phyloP scores from a whole-genome alignment of 2,797 vertebrate species.

The Molossus alvarezi region DNA sequence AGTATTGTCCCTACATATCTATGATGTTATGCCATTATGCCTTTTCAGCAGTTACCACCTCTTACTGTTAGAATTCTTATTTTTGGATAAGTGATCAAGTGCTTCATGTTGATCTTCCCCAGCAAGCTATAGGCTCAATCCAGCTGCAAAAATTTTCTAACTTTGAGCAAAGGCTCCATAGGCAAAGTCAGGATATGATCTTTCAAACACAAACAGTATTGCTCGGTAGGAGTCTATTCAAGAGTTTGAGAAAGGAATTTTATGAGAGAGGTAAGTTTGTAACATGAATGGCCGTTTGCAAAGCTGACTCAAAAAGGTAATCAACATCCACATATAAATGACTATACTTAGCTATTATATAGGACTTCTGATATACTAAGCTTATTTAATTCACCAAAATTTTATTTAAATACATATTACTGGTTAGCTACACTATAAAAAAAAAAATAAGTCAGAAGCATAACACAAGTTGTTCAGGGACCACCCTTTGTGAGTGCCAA shows the following conservation, averaged over 20 bases:
- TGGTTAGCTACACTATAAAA: not conserved
- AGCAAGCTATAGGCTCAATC: slow-evolving; percentile 75
- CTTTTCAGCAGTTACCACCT: slow-evolving; percentile 66
- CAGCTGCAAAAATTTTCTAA: slow-evolving; percentile 80
- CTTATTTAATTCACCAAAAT: slow-evolving; percentile 51
- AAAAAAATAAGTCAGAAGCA: slow-evolving; percentile 11
- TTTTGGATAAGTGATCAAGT: slow-evolving; percentile 80
- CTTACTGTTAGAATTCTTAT: slow-evolving; percentile 80
- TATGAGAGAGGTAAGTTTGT: not conserved
- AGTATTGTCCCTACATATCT: slow-evolving; percentile 38
- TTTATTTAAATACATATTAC: slow-evolving; percentile 52
- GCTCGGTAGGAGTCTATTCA: slow-evolving; percentile 54
- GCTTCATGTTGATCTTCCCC: slow-evolving; percentile 71
- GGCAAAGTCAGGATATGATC: slow-evolving; percentile 57
- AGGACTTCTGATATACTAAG: not conserved
- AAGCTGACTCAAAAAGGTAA: not conserved
- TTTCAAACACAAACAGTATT: slow-evolving; percentile 71
- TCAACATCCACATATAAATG: slow-evolving; percentile 40
- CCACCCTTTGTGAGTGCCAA: not conserved
- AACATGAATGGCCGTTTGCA: not conserved
- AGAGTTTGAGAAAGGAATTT: slow-evolving; percentile 63
- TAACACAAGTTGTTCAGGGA: not conserved
- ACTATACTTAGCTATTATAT: not conserved
- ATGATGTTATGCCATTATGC: slow-evolving; percentile 68
- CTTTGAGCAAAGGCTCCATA: slow-evolving; percentile 69